Conservation (phyloP, 2,113 vertebrate species). For the Sterrhoptilus dennistouni region DNA sequence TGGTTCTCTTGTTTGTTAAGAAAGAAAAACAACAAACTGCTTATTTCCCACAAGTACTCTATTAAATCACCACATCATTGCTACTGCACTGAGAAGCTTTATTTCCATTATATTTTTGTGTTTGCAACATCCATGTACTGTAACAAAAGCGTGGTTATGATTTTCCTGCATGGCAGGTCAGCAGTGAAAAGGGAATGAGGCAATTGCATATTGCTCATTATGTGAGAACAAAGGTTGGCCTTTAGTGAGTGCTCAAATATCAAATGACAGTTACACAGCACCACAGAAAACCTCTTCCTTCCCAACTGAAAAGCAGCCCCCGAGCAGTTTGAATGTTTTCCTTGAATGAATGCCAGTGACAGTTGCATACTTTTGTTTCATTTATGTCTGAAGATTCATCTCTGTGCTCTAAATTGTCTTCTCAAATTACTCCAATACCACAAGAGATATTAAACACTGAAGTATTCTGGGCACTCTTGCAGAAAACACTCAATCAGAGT, state of each 20-base stretch:
- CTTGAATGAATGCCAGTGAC: background rate
- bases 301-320: background rate
- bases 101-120: background rate
- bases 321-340: background rate
- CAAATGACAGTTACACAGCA: background rate
- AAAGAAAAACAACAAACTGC: background rate
- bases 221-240: background rate
- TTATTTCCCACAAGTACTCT: background rate
- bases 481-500: background rate
- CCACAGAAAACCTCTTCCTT: background rate
- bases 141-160: background rate
- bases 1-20: background rate
- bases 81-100: background rate
- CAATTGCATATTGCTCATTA: background rate
- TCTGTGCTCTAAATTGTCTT: background rate
- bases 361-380: background rate
- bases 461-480: background rate
- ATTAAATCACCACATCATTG: background rate
- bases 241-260: background rate
- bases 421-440: background rate
- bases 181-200: background rate
- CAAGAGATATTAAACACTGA: background rate
- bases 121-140: background rate
- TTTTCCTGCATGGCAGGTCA: background rate
- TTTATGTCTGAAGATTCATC: background rate